Evolutionary conservation across 2,888 invertebrate species (phyloP), one percentile per base, ranked within the genome.

Genomic region (Tenthredo distinguenda): DNA sequence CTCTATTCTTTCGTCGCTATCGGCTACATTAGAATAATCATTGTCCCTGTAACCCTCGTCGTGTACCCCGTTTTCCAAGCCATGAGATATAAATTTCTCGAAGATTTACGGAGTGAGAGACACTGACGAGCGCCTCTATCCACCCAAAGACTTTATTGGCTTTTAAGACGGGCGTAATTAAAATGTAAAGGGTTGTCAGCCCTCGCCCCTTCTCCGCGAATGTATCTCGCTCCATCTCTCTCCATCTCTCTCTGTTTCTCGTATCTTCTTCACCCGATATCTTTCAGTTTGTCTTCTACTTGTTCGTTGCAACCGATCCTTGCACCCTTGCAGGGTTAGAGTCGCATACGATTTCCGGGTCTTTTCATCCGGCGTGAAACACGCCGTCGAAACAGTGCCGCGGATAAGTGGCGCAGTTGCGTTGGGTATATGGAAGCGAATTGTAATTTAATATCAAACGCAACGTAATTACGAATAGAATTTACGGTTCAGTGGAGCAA

Each of bases 371-470:
- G 9, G 15, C 21, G 43, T 15, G 74, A 40, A 43, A 74, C 47
- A 10, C 21, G 5, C 5, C 2, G 40, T 5, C 18, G 43, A 12
- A 47, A 47, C 40, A 47, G 47, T 21, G 43, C n/a, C 7, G 7
- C n/a, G 43, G 10, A 21, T 43, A 74, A 40, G 74, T 43, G 74
- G 40, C n/a, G 74, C 74, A 43, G 74, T 43, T n/a, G 74, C 50
- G 79, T 68, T 37, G 26, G 62, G 40, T 37, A 82, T 50, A 71
- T 15, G n/a, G 26, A 40, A 62, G 10, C 31, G 85, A 92, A 92
- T 93, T 91, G 92, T 93, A 93, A 93, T 93, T 93, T 93, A 93
- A 93, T 93, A 93, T 93, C 92, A 92, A 90, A 91, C 91, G 89
- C 92, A 93, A 93, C 92, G 92, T 93, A 93, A 93, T 93, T 92